Evolutionary conservation across 2,113 vertebrate species (phyloP), one percentile per base, ranked within the genome.

Genomic region (Vireo altiloquus): DNA sequence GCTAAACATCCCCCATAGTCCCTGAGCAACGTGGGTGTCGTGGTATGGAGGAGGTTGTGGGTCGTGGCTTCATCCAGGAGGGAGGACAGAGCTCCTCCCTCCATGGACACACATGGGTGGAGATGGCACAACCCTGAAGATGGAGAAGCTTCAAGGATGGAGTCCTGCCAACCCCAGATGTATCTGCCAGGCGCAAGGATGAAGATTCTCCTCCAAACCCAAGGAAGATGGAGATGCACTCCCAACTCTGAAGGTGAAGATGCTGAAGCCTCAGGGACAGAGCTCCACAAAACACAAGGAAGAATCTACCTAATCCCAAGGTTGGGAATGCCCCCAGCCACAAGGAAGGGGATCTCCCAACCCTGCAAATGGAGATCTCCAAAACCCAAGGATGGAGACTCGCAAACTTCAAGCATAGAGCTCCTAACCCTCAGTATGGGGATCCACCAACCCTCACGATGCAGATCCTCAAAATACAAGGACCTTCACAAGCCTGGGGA

Each of bases 1-100:
- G 30, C 15, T 28, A 22, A 35, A 46, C 3, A 3, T 3, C 3
- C 5, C 3, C 27, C 39, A 5, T 0, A 31, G 27, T 3, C 70
- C 46, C 75, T 24, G 8, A 0, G 1, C 39, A 42, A 42, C 0
- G 7, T 9, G 23, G 20, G 19, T 33, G 30, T 2, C 39, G 53
- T 13, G 15, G 15, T 25, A 7, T 6, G 28, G 35, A 88, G 54
- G 10, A 77, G n/a, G 12, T 0, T 54, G 40, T 56, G 50, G 60
- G 31, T 49, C 3, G 2, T 57, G n/a, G 20, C 15, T 87, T 54
- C 30, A 22, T 7, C 56, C 75, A 75, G 61, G 56, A 57, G 20
- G 23, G 13, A 64, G 80, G 21, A 86, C 2, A 7, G 75, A 82
- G 11, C 3, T 71, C 13, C 10, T 20, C 24, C 14, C 17, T 78